phyloP scores from a whole-genome alignment of 1,140 invertebrate genomes.

The Pogonus chalceus region DNA sequence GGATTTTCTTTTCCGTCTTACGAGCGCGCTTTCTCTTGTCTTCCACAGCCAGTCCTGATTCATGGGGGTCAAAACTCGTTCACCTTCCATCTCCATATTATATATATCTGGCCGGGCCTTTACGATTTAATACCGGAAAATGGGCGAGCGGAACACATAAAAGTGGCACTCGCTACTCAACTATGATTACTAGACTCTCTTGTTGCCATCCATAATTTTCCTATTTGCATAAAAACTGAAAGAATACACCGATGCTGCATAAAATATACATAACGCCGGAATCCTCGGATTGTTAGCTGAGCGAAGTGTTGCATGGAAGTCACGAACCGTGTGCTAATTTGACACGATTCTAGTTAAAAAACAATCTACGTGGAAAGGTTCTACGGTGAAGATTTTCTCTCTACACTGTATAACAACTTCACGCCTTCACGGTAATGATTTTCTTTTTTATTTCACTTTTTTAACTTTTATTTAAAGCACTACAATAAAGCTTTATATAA shows the following conservation, averaged over 20 bases:
- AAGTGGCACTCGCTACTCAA: background rate
- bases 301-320: background rate
- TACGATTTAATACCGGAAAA: constrained; percentile 6
- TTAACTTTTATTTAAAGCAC: no score
- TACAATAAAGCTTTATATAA: no score
- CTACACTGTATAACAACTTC: no score
- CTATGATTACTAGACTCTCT: constrained; percentile 4
- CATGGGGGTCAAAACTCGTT: constrained; percentile 3
- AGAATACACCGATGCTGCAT: background rate
- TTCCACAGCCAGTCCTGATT: background rate
- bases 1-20: background rate
- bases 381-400: no score
- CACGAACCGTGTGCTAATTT: background rate
- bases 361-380: no score
- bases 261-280: constrained; percentile 1
- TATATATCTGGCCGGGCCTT: background rate
- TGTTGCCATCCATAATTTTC: background rate
- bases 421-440: no score
- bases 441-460: no score
- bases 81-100: constrained; percentile 6
- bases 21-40: background rate
- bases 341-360: no score
- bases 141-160: background rate
- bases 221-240: background rate
- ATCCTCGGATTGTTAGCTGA: constrained; percentile 1